Conservation (phyloP, 2,888 invertebrate species). For the Sepioteuthis lessoniana region DNA sequence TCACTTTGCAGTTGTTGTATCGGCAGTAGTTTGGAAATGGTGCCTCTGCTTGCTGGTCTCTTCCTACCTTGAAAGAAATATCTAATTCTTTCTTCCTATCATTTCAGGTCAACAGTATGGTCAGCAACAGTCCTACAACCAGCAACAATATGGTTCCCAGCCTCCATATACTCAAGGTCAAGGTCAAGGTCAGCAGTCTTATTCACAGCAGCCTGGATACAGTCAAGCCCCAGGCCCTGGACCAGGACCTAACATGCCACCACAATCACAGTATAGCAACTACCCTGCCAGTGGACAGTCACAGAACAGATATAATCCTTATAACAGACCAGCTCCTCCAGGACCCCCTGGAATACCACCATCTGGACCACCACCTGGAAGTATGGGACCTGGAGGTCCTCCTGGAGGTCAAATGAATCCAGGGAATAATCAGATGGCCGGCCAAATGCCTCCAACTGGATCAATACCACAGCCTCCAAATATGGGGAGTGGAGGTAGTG, state of each 20-base stretch:
- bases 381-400: conserved; percentile 1
- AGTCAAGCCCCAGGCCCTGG: conserved; percentile 54
- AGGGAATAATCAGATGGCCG: neutral
- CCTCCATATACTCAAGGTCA: conserved; percentile 58
- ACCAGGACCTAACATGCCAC: conserved; percentile 53
- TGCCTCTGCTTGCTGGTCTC: neutral
- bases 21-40: neutral
- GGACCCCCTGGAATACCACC: conserved; percentile 45
- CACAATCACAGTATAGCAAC: conserved; percentile 60
- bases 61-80: neutral
- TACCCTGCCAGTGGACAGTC: conserved; percentile 58
- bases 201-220: conserved; percentile 61
- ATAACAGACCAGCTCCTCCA: conserved; percentile 50
- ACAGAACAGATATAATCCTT: conserved; percentile 54
- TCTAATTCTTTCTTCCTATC: neutral
- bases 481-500: neutral
- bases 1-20: neutral
- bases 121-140: conserved; percentile 57
- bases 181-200: conserved; percentile 57
- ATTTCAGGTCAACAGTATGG: conserved; percentile 57
- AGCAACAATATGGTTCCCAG: conserved; percentile 61
- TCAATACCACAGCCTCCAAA: conserved; percentile 34
- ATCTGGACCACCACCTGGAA: conserved; percentile 39
- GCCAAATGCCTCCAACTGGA: neutral
- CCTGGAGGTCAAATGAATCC: conserved; percentile 37